Percentiles rank a stretch among this genome's conserved stretches.
Evolutionary conservation across 1,140 invertebrate genomes (phyloP).

Genomic region (Ceratina calcarata): DNA sequence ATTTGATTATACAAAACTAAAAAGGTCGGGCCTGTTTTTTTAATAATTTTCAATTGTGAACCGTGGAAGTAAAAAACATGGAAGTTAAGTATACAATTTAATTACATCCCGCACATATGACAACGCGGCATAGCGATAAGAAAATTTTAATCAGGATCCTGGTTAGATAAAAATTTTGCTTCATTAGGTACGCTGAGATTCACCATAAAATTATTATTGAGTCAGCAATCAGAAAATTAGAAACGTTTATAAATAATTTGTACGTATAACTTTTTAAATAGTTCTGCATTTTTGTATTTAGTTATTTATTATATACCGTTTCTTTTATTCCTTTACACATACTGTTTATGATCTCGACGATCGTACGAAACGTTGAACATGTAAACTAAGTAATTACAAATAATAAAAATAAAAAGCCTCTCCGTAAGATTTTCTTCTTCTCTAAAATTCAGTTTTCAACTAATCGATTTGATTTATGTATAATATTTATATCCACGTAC

Average conservation of each 20-base stretch:
- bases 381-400: conserved; percentile 78
- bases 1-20: not conserved
- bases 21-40: not conserved
- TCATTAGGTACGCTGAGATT: conserved; percentile 4
- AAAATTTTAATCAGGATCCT: not conserved
- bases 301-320: conserved; percentile 74
- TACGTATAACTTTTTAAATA: conserved; percentile 40
- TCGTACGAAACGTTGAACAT: conserved; percentile 76
- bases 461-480: conserved; percentile 68
- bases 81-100: not conserved
- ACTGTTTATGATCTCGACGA: conserved; percentile 71
- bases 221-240: not conserved
- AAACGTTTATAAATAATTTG: conserved; percentile 27
- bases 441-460: conserved; percentile 66
- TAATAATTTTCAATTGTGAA: too few relatives aligned
- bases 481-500: conserved; percentile 72
- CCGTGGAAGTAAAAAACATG: not conserved
- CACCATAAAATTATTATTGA: not conserved
- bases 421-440: conserved; percentile 70
- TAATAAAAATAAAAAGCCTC: conserved; percentile 78
- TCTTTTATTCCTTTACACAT: conserved; percentile 73
- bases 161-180: not conserved
- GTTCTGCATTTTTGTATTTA: conserved; percentile 65
- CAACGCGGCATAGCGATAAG: not conserved
- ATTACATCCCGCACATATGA: not conserved